Percentiles rank a stretch among this genome's conserved stretches.
phyloP scores from a whole-genome alignment of 1,140 invertebrate species.

The Pinna nobilis region DNA sequence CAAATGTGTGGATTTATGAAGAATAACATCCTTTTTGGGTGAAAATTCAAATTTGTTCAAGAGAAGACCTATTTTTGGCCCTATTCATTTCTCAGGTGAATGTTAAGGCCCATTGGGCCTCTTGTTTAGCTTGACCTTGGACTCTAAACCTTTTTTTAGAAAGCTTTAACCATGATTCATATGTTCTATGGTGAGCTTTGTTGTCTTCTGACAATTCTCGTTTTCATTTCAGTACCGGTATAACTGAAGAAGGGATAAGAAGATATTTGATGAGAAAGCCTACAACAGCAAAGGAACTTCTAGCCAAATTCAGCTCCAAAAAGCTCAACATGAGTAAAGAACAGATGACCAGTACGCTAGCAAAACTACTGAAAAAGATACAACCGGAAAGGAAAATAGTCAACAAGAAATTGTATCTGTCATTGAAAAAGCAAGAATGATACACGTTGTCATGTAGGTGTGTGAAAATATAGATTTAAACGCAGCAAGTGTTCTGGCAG shows the following conservation, averaged over 20 bases:
- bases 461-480: neutral
- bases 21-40: too few relatives aligned
- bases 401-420: slow-evolving; percentile 96
- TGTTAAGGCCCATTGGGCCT: too few relatives aligned
- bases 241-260: slow-evolving; percentile 94
- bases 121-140: too few relatives aligned
- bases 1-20: too few relatives aligned
- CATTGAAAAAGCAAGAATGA: slow-evolving; percentile 77
- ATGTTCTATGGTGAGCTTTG: too few relatives aligned
- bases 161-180: too few relatives aligned
- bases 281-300: slow-evolving; percentile 94
- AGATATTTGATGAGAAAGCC: slow-evolving; percentile 95
- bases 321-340: slow-evolving; percentile 90
- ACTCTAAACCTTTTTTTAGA: too few relatives aligned
- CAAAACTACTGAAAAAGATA: slow-evolving; percentile 94
- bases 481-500: neutral
- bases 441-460: neutral
- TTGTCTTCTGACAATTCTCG: too few relatives aligned
- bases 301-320: slow-evolving; percentile 96
- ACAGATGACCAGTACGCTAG: slow-evolving; percentile 93
- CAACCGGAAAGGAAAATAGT: slow-evolving; percentile 94
- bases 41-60: too few relatives aligned
- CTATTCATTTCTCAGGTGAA: too few relatives aligned
- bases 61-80: too few relatives aligned
- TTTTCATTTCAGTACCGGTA: slow-evolving; percentile 84